Conservation (phyloP, 1,140 invertebrate genomes). For the Cheumatopsyche charites region DNA sequence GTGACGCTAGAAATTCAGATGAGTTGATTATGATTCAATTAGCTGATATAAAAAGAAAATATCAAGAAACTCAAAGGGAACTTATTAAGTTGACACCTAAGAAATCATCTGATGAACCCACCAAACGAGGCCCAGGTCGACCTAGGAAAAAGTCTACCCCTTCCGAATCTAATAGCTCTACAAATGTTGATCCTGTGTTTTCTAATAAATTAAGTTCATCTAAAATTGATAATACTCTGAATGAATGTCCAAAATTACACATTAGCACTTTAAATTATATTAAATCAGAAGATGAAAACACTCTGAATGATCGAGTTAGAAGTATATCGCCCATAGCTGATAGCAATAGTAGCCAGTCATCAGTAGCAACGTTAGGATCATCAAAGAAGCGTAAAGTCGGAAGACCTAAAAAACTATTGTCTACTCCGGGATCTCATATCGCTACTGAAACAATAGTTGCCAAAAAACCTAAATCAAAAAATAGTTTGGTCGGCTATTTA, state of each 20-base stretch:
- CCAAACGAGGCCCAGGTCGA: slow-evolving; percentile 55
- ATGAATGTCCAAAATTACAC: slow-evolving; percentile 31
- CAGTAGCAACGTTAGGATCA: slow-evolving; percentile 57
- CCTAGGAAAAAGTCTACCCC: slow-evolving; percentile 54
- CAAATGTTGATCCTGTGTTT: slow-evolving; percentile 49
- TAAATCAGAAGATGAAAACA: slow-evolving; percentile 45
- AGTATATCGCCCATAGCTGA: slow-evolving; percentile 44
- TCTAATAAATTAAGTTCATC: slow-evolving; percentile 20
- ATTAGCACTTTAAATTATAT: slow-evolving; percentile 27
- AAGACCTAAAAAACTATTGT: slow-evolving; percentile 75
- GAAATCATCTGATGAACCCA: slow-evolving; percentile 55
- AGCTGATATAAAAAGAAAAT: slow-evolving; percentile 80
- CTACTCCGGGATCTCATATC: slow-evolving; percentile 64
- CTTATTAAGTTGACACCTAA: slow-evolving; percentile 71
- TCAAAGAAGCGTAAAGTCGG: slow-evolving; percentile 85
- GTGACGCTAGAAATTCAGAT: slow-evolving; percentile 62
- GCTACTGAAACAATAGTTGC: slow-evolving; percentile 80
- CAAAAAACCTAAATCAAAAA: slow-evolving; percentile 74
- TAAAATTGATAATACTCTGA: slow-evolving; percentile 18
- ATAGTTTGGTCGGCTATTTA: slow-evolving; percentile 68
- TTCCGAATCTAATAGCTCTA: slow-evolving; percentile 49
- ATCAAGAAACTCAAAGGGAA: slow-evolving; percentile 82
- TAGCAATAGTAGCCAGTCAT: slow-evolving; percentile 44
- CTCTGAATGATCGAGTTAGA: slow-evolving; percentile 34
- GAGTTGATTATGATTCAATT: slow-evolving; percentile 82